phyloP scores from a whole-genome alignment of 2,113 vertebrate genomes.

The Tachysurus vachellii region DNA sequence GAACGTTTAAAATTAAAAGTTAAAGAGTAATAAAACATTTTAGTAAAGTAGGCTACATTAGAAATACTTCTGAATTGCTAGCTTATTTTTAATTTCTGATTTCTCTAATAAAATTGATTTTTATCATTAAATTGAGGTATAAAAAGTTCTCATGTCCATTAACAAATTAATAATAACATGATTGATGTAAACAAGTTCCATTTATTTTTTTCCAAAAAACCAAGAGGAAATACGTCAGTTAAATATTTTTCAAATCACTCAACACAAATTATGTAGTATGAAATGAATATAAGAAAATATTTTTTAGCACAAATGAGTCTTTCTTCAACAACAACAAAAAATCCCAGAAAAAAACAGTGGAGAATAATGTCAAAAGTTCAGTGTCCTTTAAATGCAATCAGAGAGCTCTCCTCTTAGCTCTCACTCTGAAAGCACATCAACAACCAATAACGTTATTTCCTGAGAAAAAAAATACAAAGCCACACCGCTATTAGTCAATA shows the following conservation, averaged over 20 bases:
- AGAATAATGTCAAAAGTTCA: slow-evolving; percentile 13
- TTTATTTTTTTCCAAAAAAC: slow-evolving; percentile 67
- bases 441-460: slow-evolving; percentile 51
- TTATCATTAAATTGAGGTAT: background rate
- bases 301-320: slow-evolving; percentile 21
- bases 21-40: background rate
- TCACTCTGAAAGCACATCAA: slow-evolving; percentile 6
- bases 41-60: background rate
- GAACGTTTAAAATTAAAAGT: background rate
- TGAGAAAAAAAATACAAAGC: slow-evolving; percentile 61
- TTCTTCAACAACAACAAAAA: background rate
- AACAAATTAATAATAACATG: slow-evolving; percentile 3
- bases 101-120: background rate
- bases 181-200: slow-evolving; percentile 58
- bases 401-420: background rate
- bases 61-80: background rate
- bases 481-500: slow-evolving; percentile 42
- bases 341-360: background rate
- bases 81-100: background rate
- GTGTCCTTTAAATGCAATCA: slow-evolving; percentile 1
- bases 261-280: slow-evolving; percentile 26
- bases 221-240: slow-evolving; percentile 70
- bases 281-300: slow-evolving; percentile 37
- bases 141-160: background rate
- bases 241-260: slow-evolving; percentile 61